Evolutionary conservation across 2,797 vertebrate genomes (phyloP).

Genomic region (Miichthys miiuy): DNA sequence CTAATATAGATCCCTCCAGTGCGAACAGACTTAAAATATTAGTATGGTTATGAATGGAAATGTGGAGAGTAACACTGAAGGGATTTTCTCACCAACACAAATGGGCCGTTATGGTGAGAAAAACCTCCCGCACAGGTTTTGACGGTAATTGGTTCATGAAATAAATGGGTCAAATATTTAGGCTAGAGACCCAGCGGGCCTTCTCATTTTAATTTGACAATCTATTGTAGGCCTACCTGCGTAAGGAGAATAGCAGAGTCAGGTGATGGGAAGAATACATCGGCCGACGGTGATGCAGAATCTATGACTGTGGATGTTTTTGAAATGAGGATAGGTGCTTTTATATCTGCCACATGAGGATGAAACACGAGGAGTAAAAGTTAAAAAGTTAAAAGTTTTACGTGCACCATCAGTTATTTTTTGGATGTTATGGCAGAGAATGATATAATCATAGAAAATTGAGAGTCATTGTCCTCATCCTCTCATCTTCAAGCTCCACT

Average conservation of each 20-base stretch:
- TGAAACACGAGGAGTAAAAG: neutral
- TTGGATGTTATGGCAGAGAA: neutral
- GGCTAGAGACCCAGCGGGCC: slow-evolving; percentile 47
- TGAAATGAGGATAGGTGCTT: neutral
- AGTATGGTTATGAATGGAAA: slow-evolving; percentile 2
- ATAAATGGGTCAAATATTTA: slow-evolving; percentile 64
- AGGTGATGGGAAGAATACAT: neutral
- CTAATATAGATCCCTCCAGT: neutral
- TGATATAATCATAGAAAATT: neutral
- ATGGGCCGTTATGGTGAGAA: slow-evolving; percentile 30
- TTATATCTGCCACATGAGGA: neutral
- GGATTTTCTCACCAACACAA: slow-evolving; percentile 50
- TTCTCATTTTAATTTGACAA: slow-evolving; percentile 38
- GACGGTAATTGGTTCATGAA: slow-evolving; percentile 51
- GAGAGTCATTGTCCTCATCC: neutral
- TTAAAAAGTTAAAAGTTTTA: too few species aligned
- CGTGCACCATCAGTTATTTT: too few species aligned
- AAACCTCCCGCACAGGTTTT: slow-evolving; percentile 46
- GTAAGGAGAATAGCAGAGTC: slow-evolving; percentile 2
- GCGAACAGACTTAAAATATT: neutral
- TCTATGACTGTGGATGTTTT: neutral
- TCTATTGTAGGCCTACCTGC: slow-evolving; percentile 44
- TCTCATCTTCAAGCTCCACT: neutral
- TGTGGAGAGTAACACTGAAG: neutral
- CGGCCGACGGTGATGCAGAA: neutral